Evolutionary conservation across 2,797 vertebrate species (phyloP).

Genomic region (Sebastolobus alascanus): DNA sequence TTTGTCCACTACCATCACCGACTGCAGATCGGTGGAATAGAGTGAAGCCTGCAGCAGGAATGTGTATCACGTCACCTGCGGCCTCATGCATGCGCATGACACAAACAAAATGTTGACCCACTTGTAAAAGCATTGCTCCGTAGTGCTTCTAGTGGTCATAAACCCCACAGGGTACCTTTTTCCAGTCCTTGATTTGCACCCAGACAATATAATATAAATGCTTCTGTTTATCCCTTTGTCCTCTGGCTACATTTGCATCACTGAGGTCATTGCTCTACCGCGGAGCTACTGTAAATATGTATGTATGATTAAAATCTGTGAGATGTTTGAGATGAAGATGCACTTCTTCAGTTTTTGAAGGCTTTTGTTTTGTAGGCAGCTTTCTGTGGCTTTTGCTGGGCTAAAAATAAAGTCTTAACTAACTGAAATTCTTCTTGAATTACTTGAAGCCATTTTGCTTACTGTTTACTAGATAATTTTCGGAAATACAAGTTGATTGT

Average conservation of each 20-base stretch:
- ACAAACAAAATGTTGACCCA: background rate
- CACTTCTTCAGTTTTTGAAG: constrained; percentile 25
- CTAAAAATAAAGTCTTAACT: constrained; percentile 36
- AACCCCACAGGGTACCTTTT: background rate
- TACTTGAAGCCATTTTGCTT: constrained; percentile 8
- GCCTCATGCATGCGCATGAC: background rate
- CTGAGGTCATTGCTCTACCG: constrained; percentile 6
- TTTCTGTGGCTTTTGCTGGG: constrained; percentile 5
- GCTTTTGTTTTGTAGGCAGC: background rate
- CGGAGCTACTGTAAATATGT: constrained; percentile 59
- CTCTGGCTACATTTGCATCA: constrained; percentile 7
- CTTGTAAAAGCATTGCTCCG: background rate
- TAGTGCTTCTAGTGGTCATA: background rate
- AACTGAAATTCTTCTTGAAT: constrained; percentile 17
- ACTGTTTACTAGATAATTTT: constrained; percentile 32
- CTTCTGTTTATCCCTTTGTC: constrained; percentile 7
- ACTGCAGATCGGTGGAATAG: background rate
- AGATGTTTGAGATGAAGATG: constrained; percentile 21
- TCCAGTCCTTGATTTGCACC: background rate
- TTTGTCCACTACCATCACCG: background rate
- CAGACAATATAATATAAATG: constrained; percentile 4
- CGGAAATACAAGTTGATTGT: constrained; percentile 28
- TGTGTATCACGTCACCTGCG: background rate
- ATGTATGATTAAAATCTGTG: constrained; percentile 37
- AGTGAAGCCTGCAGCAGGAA: background rate